A percentile compares a stretch with the other conserved stretches of the same genome.
These are phyloP conservation scores for Halcyon badia DNA, from an alignment of 2,797 vertebrate species.

Conservation along the genomic window DNA sequence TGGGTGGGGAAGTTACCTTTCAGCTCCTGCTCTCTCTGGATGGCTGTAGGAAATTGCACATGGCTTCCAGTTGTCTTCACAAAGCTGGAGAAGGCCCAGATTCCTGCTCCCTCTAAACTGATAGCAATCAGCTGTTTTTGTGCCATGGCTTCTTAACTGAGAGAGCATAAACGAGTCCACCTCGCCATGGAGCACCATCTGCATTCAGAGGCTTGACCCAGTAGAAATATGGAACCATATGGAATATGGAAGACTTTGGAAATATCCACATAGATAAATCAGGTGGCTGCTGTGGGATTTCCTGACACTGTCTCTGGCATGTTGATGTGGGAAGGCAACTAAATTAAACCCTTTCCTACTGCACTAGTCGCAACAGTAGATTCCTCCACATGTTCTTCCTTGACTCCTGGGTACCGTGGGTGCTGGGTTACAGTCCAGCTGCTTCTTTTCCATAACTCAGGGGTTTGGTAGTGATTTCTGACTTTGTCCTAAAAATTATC, in stretches of 20 bases:
- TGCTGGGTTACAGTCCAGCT: neutral
- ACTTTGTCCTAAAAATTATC: neutral
- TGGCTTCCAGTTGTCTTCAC: neutral
- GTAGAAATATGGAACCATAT: fast-evolving
- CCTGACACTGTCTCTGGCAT: fast-evolving
- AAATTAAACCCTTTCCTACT: neutral
- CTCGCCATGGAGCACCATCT: neutral
- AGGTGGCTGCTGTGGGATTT: neutral
- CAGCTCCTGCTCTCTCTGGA: neutral
- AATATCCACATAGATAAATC: neutral
- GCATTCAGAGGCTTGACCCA: neutral
- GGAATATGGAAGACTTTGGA: neutral
- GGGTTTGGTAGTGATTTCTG: neutral
- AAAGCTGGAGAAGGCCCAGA: neutral
- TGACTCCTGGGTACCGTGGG: neutral
- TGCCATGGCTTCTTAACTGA: too few relatives aligned
- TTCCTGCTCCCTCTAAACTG: neutral
- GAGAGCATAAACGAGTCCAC: neutral
- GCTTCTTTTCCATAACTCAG: neutral
- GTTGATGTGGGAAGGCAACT: neutral
- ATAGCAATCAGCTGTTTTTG: neutral
- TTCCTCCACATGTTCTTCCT: fast-evolving
- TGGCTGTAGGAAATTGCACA: neutral
- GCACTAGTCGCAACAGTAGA: too few relatives aligned
- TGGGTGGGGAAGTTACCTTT: neutral